Evolutionary conservation across 1,140 invertebrate species (phyloP).

Genomic region (Eubasilissa regina): DNA sequence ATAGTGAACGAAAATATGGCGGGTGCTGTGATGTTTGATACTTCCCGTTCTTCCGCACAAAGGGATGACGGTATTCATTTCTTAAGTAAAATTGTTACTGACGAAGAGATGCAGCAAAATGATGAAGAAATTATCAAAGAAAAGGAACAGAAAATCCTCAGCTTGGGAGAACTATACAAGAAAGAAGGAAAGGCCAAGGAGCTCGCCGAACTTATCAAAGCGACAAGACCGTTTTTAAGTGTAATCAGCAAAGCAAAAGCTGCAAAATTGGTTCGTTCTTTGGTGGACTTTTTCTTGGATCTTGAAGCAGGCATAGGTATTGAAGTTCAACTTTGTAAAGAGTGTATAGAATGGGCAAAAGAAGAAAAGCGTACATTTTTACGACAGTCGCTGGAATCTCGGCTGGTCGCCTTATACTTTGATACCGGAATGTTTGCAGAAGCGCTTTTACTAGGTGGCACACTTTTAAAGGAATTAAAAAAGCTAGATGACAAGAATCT

Average conservation of each 20-base stretch:
- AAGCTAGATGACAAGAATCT: slow-evolving; percentile 99
- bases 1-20: slow-evolving; percentile 50
- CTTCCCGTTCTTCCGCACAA: slow-evolving; percentile 31
- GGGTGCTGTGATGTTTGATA: slow-evolving; percentile 55
- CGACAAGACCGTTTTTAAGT: slow-evolving; percentile 93
- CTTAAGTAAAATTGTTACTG: slow-evolving; percentile 59
- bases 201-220: slow-evolving; percentile 93
- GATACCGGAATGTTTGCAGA: slow-evolving; percentile 93
- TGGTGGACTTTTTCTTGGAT: slow-evolving; percentile 98
- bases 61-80: slow-evolving; percentile 46
- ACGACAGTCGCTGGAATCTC: slow-evolving; percentile 94
- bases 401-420: slow-evolving; percentile 95
- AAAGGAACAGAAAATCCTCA: slow-evolving; percentile 92
- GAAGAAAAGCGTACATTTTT: slow-evolving; percentile 97
- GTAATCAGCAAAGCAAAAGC: slow-evolving; percentile 99
- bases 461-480: slow-evolving; percentile 94
- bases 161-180: slow-evolving; percentile 91
- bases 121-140: slow-evolving; percentile 90
- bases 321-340: slow-evolving; percentile 92
- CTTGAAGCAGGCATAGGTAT: slow-evolving; percentile 95
- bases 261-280: slow-evolving; percentile 95
- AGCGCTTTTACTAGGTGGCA: slow-evolving; percentile 87
- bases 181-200: slow-evolving; percentile 95
- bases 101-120: slow-evolving; percentile 80
- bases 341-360: slow-evolving; percentile 99